phyloP scores from a whole-genome alignment of 30 jellyfish, hydroid and myxozoan species.

The Mastigias papua region DNA sequence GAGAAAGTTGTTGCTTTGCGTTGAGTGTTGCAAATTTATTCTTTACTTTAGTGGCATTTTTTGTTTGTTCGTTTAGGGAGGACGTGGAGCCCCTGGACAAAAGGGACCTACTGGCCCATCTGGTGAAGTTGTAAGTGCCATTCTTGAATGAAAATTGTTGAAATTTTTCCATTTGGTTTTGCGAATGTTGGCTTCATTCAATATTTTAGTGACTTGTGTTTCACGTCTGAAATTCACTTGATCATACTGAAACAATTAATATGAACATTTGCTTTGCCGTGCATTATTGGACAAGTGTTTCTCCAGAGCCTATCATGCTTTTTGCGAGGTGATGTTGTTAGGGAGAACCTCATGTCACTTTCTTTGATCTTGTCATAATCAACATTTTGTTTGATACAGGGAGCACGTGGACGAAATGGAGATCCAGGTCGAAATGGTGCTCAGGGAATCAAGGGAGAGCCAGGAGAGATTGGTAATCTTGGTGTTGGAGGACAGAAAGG shows the following conservation, averaged over 20 bases:
- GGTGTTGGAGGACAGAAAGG: conserved; percentile 92
- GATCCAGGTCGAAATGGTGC: conserved; percentile 87
- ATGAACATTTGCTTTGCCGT: too few species aligned
- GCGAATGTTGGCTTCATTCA: too few species aligned
- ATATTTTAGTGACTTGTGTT: too few species aligned
- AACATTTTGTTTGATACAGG: conserved; percentile 13
- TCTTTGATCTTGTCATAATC: not conserved
- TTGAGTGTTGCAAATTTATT: too few species aligned
- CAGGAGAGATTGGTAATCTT: conserved; percentile 89
- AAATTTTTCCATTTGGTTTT: not conserved
- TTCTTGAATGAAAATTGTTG: not conserved
- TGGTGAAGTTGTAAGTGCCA: conserved; percentile 82
- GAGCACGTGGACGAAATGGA: conserved; percentile 79
- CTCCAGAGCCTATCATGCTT: too few species aligned
- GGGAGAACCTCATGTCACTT: not conserved
- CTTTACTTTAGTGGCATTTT: too few species aligned
- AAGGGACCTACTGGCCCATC: conserved; percentile 90
- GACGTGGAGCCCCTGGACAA: conserved; percentile 92
- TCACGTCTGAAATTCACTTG: too few species aligned
- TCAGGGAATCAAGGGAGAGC: conserved; percentile 95
- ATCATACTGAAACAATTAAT: too few species aligned
- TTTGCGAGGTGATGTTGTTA: not conserved
- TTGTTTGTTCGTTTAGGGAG: conserved; percentile 44
- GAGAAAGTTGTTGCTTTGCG: too few species aligned
- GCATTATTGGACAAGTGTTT: too few species aligned